Percentiles rank a stretch among this genome's conserved stretches.
Conservation (phyloP, 2,113 vertebrate genomes). For the Pavo muticus region DNA sequence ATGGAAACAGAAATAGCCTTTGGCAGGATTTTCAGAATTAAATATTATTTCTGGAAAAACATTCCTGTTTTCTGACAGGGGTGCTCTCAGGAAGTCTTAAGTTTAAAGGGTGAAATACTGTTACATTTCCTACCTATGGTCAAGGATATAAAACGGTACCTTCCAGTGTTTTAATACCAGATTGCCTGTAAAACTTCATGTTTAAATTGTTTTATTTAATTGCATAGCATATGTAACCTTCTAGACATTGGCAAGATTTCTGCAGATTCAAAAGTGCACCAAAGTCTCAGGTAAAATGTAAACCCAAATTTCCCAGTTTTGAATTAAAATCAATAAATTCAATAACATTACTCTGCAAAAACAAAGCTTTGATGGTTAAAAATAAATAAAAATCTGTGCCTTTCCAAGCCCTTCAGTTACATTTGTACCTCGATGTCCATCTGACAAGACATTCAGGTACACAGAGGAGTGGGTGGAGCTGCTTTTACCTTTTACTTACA, state of each 20-base stretch:
- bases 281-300: background rate
- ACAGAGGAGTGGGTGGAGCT: background rate
- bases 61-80: background rate
- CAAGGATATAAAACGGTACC: background rate
- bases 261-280: background rate
- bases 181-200: constrained; percentile 62
- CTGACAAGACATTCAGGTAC: background rate
- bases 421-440: constrained; percentile 2
- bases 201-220: constrained; percentile 44
- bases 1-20: background rate
- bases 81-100: background rate
- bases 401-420: background rate
- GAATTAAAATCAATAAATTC: background rate
- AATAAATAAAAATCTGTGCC: background rate
- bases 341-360: background rate
- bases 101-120: constrained; percentile 31
- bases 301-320: background rate
- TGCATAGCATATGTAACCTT: constrained; percentile 53
- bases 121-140: background rate
- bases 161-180: constrained; percentile 48
- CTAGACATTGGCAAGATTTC: constrained; percentile 27
- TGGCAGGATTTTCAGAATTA: background rate
- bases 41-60: background rate
- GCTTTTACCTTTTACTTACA: background rate
- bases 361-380: background rate